Conservation (phyloP, 2,113 vertebrate genomes). For the Cyprinodon tularosa region DNA sequence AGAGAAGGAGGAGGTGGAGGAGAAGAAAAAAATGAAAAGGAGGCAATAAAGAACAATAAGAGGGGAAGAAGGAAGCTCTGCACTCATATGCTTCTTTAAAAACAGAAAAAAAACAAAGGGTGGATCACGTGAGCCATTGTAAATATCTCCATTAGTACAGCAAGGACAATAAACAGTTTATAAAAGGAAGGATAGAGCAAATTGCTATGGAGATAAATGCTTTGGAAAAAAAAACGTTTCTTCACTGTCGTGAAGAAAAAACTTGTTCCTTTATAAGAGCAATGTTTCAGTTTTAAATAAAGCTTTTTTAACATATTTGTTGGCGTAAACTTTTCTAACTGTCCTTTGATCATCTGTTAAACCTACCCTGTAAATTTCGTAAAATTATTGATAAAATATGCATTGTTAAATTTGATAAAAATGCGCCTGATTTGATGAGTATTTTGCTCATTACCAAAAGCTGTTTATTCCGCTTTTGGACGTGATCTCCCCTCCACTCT, state of each 20-base stretch:
- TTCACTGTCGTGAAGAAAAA: neutral
- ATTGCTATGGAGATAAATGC: neutral
- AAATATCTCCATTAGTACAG: constrained; percentile 23
- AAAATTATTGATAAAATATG: no score
- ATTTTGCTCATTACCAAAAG: no score
- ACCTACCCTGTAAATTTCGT: no score
- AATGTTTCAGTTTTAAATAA: neutral
- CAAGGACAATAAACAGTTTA: neutral
- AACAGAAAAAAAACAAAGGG: neutral
- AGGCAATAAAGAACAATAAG: constrained; percentile 10
- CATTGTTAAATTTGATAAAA: no score
- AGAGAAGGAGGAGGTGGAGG: constrained; percentile 22
- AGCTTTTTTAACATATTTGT: neutral
- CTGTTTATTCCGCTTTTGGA: no score
- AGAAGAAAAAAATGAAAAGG: constrained; percentile 3
- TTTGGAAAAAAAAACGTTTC: neutral
- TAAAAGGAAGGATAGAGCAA: neutral
- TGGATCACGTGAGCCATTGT: constrained; percentile 19
- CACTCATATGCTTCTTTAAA: neutral
- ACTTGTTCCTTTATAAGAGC: neutral
- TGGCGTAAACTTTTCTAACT: neutral
- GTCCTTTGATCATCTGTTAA: neutral
- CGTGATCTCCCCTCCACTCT: no score
- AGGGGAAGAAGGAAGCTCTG: constrained; percentile 16
- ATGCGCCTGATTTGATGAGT: no score